Conservation (phyloP, 2,888 invertebrate species). For the Drosophila mercatorum region DNA sequence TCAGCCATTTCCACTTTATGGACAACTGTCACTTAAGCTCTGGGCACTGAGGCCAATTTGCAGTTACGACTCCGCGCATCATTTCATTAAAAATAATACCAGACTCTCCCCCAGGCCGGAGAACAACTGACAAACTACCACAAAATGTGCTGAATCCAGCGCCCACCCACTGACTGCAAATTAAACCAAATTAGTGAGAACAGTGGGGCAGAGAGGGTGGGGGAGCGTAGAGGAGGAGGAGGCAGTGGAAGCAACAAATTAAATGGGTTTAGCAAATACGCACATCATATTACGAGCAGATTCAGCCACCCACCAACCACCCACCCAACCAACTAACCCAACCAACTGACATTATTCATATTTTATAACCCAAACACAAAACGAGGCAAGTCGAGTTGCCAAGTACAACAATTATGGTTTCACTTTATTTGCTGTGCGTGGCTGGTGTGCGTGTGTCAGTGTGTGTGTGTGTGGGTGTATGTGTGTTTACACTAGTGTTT, state of each 20-base stretch:
- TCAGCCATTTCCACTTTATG: constrained; percentile 15
- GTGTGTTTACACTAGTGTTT: constrained; percentile 59
- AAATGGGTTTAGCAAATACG: constrained; percentile 77
- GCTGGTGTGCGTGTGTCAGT: constrained; percentile 19
- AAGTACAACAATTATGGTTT: constrained; percentile 79
- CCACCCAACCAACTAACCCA: constrained; percentile 16
- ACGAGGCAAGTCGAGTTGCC: constrained; percentile 68
- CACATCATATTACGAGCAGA: constrained; percentile 63
- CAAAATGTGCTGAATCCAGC: constrained; percentile 34
- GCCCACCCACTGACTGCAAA: constrained; percentile 62
- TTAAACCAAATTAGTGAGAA: constrained; percentile 71
- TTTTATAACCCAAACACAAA: constrained; percentile 61
- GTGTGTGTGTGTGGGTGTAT: constrained; percentile 14
- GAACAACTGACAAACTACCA: constrained; percentile 42
- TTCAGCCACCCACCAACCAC: constrained; percentile 7
- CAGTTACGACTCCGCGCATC: constrained; percentile 63
- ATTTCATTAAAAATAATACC: constrained; percentile 74
- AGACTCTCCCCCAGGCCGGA: constrained; percentile 16
- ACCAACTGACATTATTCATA: constrained; percentile 69
- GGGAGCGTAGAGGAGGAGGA: background rate
- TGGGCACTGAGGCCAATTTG: constrained; percentile 63
- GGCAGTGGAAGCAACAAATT: constrained; percentile 36
- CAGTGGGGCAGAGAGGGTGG: background rate
- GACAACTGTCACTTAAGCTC: constrained; percentile 34
- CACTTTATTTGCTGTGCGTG: constrained; percentile 65